Evolutionary conservation across 2,888 invertebrate species (phyloP), one percentile per base, ranked within the genome.

Genomic region (Nymphalis urticae): DNA sequence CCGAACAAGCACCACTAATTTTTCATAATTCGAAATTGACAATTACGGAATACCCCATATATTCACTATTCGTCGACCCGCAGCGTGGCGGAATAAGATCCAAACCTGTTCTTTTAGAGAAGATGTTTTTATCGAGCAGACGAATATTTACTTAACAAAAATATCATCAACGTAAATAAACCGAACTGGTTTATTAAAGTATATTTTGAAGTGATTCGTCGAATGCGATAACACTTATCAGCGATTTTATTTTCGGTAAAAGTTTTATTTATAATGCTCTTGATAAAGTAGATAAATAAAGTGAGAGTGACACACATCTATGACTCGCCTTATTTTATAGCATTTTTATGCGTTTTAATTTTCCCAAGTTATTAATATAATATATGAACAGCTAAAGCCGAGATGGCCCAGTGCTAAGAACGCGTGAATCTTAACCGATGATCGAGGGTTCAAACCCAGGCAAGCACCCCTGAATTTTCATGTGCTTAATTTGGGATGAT

Each of bases 191-290:
- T 21, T 19, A 19, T 19, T 21, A 51, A 19, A 51, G 21, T 51
- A 10, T 21, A 19, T 19, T 9, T 7, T n/a, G 19, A 21, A 21
- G n/a, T 13, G 16, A 24, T 53, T 53, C 24, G 1, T 2, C 10
- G 13, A 53, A 24, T 16, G 13, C 53, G 53, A 53, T 53, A 53
- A 53, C 21, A 24, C 9, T 24, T 53, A 53, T 53, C 53, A 53
- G 24, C 16, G 24, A 53, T 53, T n/a, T 42, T 24, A 24, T 21
- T 24, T 53, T 53, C 53, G 53, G 21, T 16, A 21, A 53, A 53
- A 4, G 53, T 24, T 53, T 21, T 53, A 53, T 53, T 53, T 53
- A 53, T 53, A 16, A 53, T 24, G 27, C 53, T 21, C 53, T 53
- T 53, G 53, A 53, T 53, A 53, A 42, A 42, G 42, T 42, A 13